Base-by-base conservation (phyloP, 2,888 invertebrate genomes). In the Melieria picta region DNA sequence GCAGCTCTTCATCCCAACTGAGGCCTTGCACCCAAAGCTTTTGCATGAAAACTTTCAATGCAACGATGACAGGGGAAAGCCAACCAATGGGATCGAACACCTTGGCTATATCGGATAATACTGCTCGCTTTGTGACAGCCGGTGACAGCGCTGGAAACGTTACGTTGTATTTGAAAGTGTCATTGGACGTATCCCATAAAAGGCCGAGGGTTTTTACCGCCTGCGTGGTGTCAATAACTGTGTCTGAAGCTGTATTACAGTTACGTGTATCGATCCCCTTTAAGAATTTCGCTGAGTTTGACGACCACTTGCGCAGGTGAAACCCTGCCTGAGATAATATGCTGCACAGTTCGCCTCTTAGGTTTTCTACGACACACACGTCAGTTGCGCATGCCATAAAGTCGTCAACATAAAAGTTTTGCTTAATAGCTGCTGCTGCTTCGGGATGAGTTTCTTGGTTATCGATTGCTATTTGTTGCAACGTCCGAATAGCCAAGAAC, bases 81-180 rank as follows among this genome's bases (percentile, higher is more conserved):
- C 60, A 60, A 0, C 72, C 72, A 4, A 72, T 10, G 43, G 69
- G 69, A 52, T 69, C 72, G 47, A 65, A 72, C n/a, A 66, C 62
- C 11, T 62, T 61, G 13, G 65, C n/a, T 16, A 64, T 64, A 0
- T 69, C 69, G 7, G 69, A 69, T 30, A 72, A 55, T 7, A 72
- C 56, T 10, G 52, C 7, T 4, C 65, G 52, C n/a, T 71, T 71
- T 7, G 61, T 61, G n/a, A 50, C 42, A 7, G 7, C 3, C 4
- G 11, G 16, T 7, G 43, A 6, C 13, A 70, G 57, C 7, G 47
- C 7, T 10, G 58, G 6, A 45, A 71, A 55, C 1, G 13, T 16
- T 46, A 72, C 69, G 7, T 58, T 64, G 16, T 61, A 72, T 13
- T 43, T 58, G 42, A 73, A 73, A 11, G 11, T 48, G 43, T 68